These are phyloP conservation scores for Vanessa tameamea DNA, from an alignment of 1,140 invertebrate species.

Conservation along the genomic window DNA sequence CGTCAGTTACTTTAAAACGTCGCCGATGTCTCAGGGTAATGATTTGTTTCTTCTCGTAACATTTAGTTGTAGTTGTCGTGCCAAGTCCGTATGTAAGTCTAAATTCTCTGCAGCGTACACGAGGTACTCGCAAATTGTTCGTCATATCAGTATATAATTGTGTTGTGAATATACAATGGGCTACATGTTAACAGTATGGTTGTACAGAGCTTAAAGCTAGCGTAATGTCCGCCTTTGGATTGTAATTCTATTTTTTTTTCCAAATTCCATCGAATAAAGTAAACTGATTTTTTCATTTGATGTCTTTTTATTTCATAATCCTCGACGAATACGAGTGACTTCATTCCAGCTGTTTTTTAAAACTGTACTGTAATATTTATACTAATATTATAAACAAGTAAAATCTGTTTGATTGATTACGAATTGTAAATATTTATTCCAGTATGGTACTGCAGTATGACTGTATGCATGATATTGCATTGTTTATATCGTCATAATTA, in stretches of 20 bases:
- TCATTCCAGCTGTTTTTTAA: no score
- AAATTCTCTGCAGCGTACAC: slow-evolving; percentile 5
- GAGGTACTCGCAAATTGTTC: slow-evolving; percentile 44
- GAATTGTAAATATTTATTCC: no score
- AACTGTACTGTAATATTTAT: no score
- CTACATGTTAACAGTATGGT: slow-evolving; percentile 45
- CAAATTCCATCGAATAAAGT: slow-evolving; percentile 68
- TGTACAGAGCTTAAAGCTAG: slow-evolving; percentile 56
- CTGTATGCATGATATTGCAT: no score
- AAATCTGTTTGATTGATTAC: no score
- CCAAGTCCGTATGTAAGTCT: slow-evolving; percentile 21
- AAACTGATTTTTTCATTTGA: slow-evolving; percentile 56
- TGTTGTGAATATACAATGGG: slow-evolving; percentile 64
- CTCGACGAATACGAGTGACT: neutral
- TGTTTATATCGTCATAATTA: no score
- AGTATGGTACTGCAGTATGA: no score
- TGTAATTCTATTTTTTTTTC: slow-evolving; percentile 64
- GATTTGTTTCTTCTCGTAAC: slow-evolving; percentile 19
- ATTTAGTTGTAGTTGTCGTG: slow-evolving; percentile 26
- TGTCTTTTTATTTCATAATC: slow-evolving; percentile 37
- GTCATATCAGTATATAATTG: slow-evolving; percentile 52
- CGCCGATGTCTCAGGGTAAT: slow-evolving; percentile 24
- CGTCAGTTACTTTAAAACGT: slow-evolving; percentile 52
- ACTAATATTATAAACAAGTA: no score
- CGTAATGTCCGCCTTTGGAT: slow-evolving; percentile 57